phyloP scores from a whole-genome alignment of 2,888 invertebrate species.

The Desoria tigrina region DNA sequence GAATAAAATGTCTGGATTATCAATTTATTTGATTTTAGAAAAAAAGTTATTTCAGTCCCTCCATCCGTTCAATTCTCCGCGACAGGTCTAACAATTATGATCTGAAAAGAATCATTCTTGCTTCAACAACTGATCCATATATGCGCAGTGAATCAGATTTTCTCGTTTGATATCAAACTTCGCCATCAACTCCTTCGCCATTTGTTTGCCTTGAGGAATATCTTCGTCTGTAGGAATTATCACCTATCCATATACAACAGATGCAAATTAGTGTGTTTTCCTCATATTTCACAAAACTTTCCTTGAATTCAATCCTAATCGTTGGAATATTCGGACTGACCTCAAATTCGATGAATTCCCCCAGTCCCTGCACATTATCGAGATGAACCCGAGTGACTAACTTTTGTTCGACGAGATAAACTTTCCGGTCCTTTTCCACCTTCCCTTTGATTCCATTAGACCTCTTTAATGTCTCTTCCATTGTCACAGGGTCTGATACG shows the following conservation, averaged over 20 bases:
- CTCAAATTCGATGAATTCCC: slow-evolving; percentile 82
- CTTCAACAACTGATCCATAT: slow-evolving; percentile 64
- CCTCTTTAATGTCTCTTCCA: slow-evolving; percentile 62
- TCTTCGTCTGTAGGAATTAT: too few relatives aligned
- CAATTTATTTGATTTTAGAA: too few relatives aligned
- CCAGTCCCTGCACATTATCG: slow-evolving; percentile 77
- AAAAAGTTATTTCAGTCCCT: too few relatives aligned
- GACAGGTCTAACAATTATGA: too few relatives aligned
- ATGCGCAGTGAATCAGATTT: slow-evolving; percentile 72
- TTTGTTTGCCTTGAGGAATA: slow-evolving; percentile 68
- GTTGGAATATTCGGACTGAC: slow-evolving; percentile 59
- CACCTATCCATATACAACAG: too few relatives aligned
- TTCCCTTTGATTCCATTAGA: slow-evolving; percentile 71
- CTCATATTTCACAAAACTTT: too few relatives aligned
- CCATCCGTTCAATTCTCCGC: too few relatives aligned
- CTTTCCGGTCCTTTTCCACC: slow-evolving; percentile 73
- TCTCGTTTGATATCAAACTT: slow-evolving; percentile 66
- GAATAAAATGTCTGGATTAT: too few relatives aligned
- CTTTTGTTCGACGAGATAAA: slow-evolving; percentile 76
- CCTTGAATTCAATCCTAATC: too few relatives aligned
- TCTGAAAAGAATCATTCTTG: too few relatives aligned
- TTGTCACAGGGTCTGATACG: slow-evolving; percentile 58
- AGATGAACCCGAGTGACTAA: slow-evolving; percentile 70
- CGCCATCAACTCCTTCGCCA: slow-evolving; percentile 70
- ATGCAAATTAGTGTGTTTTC: too few relatives aligned